A percentile compares a stretch with the other conserved stretches of the same genome.
These are phyloP conservation scores for Nymphicus hollandicus DNA, from an alignment of 2,113 vertebrate genomes.

Conservation along the genomic window DNA sequence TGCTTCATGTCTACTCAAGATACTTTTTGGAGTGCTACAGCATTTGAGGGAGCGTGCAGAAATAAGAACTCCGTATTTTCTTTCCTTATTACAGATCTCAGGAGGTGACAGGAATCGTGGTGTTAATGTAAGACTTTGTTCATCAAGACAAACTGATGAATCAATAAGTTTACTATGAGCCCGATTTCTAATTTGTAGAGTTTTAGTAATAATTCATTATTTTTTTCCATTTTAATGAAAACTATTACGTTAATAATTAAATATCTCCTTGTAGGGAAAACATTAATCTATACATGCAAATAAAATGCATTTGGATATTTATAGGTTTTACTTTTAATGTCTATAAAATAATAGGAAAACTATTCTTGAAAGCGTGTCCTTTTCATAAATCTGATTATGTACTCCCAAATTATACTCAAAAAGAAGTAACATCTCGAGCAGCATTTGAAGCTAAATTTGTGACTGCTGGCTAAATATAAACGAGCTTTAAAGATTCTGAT, in stretches of 20 bases:
- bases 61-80: neutral
- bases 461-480: neutral
- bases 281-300: neutral
- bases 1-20: neutral
- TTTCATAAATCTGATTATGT: neutral
- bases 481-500: conserved; percentile 10
- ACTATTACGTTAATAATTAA: neutral
- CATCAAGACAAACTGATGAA: neutral
- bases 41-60: neutral
- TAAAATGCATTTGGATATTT: neutral
- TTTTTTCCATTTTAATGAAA: neutral
- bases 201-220: neutral
- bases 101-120: neutral
- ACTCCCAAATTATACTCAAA: neutral
- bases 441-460: neutral
- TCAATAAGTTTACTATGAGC: neutral
- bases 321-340: neutral
- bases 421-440: neutral
- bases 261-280: neutral
- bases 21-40: neutral
- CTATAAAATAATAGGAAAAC: neutral
- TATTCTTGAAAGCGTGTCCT: neutral
- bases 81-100: neutral
- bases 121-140: neutral
- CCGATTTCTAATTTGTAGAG: neutral